Percentiles rank a stretch among this genome's conserved stretches.
Evolutionary conservation across 2,113 vertebrate species (phyloP).

Genomic region (Myiozetetes cayanensis): DNA sequence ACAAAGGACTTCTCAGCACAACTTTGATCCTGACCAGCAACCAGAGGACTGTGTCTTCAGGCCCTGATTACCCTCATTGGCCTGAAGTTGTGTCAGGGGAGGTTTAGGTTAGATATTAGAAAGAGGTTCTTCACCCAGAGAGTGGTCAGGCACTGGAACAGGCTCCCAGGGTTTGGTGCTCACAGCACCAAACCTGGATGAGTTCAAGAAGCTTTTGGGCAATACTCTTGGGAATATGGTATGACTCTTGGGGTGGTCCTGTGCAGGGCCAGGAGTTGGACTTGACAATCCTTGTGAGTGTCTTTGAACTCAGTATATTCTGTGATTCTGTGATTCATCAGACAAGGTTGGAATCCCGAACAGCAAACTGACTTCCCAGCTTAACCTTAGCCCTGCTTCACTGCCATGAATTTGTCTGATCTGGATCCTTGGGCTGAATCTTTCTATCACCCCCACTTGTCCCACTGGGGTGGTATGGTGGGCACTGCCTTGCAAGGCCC

Average conservation of each 20-base stretch:
- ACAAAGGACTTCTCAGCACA: neutral
- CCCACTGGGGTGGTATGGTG: neutral
- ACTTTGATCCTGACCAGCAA: neutral
- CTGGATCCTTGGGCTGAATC: neutral
- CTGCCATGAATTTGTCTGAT: neutral
- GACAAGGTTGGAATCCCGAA: neutral
- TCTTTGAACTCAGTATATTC: neutral
- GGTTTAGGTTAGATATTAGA: neutral
- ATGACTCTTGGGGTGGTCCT: neutral
- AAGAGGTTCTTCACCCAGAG: neutral
- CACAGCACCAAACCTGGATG: neutral
- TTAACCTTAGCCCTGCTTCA: neutral
- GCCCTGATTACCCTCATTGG: neutral
- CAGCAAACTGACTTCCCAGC: neutral
- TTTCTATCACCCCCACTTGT: neutral
- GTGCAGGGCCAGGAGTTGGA: neutral
- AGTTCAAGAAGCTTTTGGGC: neutral
- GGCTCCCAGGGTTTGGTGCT: neutral
- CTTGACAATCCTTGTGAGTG: neutral
- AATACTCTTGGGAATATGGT: neutral
- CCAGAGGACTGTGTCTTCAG: accelerated
- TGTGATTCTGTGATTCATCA: neutral
- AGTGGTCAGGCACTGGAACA: neutral
- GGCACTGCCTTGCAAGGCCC: neutral
- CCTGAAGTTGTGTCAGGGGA: neutral